These are phyloP conservation scores for Julus scanicus DNA, from an alignment of 2,888 invertebrate species.

Conservation along the genomic window DNA sequence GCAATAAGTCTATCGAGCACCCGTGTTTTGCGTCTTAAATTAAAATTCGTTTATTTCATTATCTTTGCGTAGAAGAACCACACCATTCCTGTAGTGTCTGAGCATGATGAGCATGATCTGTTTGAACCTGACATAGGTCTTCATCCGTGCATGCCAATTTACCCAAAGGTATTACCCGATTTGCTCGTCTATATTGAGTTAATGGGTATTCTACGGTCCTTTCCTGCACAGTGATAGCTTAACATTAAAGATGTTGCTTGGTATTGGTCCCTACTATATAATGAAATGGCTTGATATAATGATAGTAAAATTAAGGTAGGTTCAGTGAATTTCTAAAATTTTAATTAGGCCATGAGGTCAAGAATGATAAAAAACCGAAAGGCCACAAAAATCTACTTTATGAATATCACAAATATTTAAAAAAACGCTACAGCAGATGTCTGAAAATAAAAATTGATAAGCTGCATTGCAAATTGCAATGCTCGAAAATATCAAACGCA, in stretches of 20 bases:
- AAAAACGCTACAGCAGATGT: no score
- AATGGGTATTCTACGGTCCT: neutral
- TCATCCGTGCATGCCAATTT: conserved; percentile 49
- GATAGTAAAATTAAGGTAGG: no score
- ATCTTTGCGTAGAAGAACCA: conserved; percentile 41
- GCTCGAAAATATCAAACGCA: no score
- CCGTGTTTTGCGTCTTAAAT: neutral
- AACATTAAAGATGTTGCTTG: no score
- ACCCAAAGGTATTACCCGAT: conserved; percentile 53
- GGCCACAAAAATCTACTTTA: no score
- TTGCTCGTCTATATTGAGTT: neutral
- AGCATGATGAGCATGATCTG: conserved; percentile 54
- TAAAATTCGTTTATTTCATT: neutral
- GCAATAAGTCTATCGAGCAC: neutral
- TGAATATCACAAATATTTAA: no score
- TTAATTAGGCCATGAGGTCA: no score
- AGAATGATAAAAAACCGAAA: no score
- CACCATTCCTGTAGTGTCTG: conserved; percentile 53
- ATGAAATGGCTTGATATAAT: no score
- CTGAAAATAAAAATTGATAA: no score
- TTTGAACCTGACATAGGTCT: conserved; percentile 50
- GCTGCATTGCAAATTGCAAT: no score
- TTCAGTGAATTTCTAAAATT: no score
- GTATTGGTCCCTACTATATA: neutral
- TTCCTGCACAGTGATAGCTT: neutral